phyloP scores from a whole-genome alignment of 2,113 vertebrate species.

The Platycercus adscitus region DNA sequence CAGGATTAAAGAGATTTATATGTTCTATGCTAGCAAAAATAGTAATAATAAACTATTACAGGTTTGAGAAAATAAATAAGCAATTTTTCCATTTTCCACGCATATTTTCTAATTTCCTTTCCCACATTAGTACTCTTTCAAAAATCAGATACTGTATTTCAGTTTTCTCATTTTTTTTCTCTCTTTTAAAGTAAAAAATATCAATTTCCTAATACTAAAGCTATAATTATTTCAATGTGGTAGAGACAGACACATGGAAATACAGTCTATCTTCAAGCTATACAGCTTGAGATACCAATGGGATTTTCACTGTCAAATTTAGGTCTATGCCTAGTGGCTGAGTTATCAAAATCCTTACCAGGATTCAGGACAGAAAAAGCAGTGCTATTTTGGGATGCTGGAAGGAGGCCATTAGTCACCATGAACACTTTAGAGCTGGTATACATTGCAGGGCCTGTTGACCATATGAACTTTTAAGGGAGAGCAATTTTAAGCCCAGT shows the following conservation, averaged over 20 bases:
- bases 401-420: background rate
- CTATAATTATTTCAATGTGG: background rate
- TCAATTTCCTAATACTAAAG: background rate
- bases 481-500: conserved; percentile 23
- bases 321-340: background rate
- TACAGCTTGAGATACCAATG: background rate
- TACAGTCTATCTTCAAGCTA: background rate
- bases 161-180: background rate
- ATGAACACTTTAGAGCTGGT: background rate
- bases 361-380: conserved; percentile 1
- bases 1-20: background rate
- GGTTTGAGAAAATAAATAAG: background rate
- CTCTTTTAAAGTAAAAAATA: background rate
- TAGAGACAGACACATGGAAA: background rate
- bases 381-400: conserved; percentile 8
- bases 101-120: background rate
- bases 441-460: background rate
- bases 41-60: background rate
- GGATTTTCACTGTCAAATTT: background rate
- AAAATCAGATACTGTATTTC: background rate
- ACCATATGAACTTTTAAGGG: conserved; percentile 29
- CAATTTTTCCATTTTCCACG: background rate
- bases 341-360: background rate
- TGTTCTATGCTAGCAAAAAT: background rate
- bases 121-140: background rate